Percentiles rank a stretch among this genome's conserved stretches.
phyloP scores from a whole-genome alignment of 2,113 vertebrate species.

The Calidris pugnax region DNA sequence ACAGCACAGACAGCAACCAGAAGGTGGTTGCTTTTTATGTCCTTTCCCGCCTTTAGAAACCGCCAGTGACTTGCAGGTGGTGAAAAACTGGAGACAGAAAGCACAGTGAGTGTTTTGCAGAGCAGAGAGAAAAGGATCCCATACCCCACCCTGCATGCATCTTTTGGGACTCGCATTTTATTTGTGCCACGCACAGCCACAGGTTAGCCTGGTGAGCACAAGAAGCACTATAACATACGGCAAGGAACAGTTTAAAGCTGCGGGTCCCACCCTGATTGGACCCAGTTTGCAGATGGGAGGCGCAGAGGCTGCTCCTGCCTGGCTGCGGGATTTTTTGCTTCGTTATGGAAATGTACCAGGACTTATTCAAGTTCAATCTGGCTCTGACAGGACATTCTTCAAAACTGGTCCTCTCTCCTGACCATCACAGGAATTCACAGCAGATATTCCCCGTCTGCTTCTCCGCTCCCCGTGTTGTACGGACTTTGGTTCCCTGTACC shows the following conservation, averaged over 20 bases:
- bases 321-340: not conserved
- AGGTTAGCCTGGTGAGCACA: not conserved
- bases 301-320: not conserved
- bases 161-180: not conserved
- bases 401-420: not conserved
- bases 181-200: fast-evolving
- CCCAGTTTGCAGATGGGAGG: not conserved
- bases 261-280: not conserved
- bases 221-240: not conserved
- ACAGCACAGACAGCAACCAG: not conserved
- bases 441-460: not conserved
- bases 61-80: not conserved
- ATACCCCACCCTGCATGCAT: fast-evolving
- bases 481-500: not conserved
- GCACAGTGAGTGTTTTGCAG: fast-evolving
- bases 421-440: too few relatives aligned
- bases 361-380: not conserved
- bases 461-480: not conserved
- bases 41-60: not conserved
- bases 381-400: not conserved
- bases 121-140: not conserved
- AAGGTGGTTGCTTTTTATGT: not conserved
- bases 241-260: not conserved
- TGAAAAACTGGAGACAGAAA: not conserved
- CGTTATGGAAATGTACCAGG: constrained; percentile 1